Conservation (phyloP, 1,140 invertebrate species). For the Leptinotarsa lineolata region DNA sequence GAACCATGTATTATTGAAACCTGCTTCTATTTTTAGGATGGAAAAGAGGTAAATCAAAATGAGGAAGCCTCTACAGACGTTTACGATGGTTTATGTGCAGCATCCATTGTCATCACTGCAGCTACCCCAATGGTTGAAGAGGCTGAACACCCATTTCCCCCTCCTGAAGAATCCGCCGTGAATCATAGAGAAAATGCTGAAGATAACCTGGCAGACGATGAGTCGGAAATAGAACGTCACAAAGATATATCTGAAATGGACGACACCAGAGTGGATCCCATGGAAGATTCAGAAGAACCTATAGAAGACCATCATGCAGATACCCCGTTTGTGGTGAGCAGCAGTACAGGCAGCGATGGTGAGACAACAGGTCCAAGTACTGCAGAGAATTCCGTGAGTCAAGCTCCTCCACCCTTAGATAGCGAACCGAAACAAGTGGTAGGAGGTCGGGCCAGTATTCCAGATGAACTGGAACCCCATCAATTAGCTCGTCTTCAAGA, state of each 20-base stretch:
- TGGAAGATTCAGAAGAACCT: conserved; percentile 44
- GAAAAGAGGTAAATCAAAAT: conserved; percentile 26
- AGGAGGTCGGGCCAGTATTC: conserved; percentile 76
- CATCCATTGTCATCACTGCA: conserved; percentile 85
- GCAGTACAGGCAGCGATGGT: conserved; percentile 64
- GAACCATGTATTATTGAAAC: not conserved
- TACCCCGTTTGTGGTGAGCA: conserved; percentile 39
- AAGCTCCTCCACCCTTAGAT: conserved; percentile 46
- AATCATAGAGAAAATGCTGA: conserved; percentile 48
- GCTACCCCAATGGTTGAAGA: conserved; percentile 87
- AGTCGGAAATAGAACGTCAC: conserved; percentile 23
- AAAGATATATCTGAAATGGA: conserved; percentile 38
- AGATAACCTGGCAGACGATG: not conserved
- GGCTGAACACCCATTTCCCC: conserved; percentile 69
- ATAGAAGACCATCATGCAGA: conserved; percentile 13
- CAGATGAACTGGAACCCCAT: conserved; percentile 82
- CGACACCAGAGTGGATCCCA: conserved; percentile 41
- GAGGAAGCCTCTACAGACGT: conserved; percentile 30
- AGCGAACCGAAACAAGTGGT: conserved; percentile 68
- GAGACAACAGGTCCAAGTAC: conserved; percentile 66
- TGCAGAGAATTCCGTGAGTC: conserved; percentile 63
- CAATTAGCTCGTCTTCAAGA: conserved; percentile 82
- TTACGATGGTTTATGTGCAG: conserved; percentile 69
- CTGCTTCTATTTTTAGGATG: conserved; percentile 28
- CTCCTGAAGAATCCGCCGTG: conserved; percentile 57